Evolutionary conservation across 2,113 vertebrate genomes (phyloP).

Genomic region (Prolemur simus): DNA sequence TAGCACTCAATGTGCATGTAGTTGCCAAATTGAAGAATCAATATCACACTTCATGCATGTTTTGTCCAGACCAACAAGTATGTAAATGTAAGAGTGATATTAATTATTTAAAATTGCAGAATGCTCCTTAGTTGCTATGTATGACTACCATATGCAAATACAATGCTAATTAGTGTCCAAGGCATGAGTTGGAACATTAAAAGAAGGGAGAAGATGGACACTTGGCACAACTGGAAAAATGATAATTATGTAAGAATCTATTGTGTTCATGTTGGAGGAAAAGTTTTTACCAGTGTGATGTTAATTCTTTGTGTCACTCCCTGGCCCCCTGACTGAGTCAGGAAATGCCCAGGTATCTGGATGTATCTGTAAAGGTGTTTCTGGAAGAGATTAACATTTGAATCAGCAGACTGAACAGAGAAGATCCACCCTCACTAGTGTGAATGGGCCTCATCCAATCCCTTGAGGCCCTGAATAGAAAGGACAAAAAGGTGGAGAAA

Average conservation of each 20-base stretch:
- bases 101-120: background rate
- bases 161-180: background rate
- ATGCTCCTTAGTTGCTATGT: background rate
- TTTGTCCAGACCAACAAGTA: background rate
- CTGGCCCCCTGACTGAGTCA: background rate
- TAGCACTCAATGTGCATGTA: background rate
- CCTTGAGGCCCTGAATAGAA: background rate
- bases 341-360: background rate
- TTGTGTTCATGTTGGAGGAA: background rate
- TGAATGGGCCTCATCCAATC: background rate
- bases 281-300: background rate
- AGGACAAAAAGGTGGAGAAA: background rate
- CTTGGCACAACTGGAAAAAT: background rate
- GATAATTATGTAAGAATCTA: background rate
- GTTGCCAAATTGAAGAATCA: background rate
- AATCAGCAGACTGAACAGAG: background rate
- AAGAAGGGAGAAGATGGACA: background rate
- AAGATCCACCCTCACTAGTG: background rate
- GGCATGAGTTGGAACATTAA: background rate
- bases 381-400: background rate
- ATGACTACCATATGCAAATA: background rate
- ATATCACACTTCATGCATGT: background rate
- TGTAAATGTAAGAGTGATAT: background rate
- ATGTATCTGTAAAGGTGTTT: background rate
- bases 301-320: background rate